Base-by-base conservation (phyloP, 1,140 invertebrate genomes). In the Euura saliciscinereae region DNA sequence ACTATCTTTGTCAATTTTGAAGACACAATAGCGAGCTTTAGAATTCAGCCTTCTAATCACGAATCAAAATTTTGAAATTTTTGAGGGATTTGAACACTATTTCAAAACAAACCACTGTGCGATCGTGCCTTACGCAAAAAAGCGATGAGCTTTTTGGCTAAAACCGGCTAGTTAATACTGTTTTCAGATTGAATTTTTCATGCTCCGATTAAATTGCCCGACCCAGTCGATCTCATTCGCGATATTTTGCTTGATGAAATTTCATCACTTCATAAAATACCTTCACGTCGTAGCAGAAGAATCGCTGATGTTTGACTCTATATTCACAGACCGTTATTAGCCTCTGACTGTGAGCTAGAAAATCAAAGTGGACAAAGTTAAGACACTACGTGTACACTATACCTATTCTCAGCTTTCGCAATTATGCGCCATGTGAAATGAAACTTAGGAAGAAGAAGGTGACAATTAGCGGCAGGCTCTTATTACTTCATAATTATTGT, bases 361-460 rank as follows among this genome's bases (percentile, higher is more conserved):
- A 59, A 11, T 59, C 51, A 59, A 59, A 59, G 51, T 59, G 51
- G 51, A 59, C 51, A 59, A 59, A 59, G 51, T 59, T 59, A n/a
- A 59, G 13, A 59, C 51, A 28, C 28, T 28, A 28, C 28, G 28
- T 28, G 28, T 28, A 28, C 28, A 28, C 28, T 28, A 28, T 28
- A 28, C 28, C 28, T 28, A 28, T 28, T 1, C 28, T 28, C 28
- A 5, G 51, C 6, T 59, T 59, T n/a, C 13, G 51, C 51, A 59
- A n/a, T n/a, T 59, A 28, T 3, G 51, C 28, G 28, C 28, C 28
- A 28, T 59, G 13, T 59, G 13, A 59, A 8, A n/a, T n/a, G 51
- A 59, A 59, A 59, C 51, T 6, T 4, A 59, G 8, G 51, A 59
- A 8, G 51, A 59, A 8, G 51, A 59, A 8, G 51, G 3, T 59